Conservation (phyloP, 2,113 vertebrate genomes). For the Nycticebus coucang region DNA sequence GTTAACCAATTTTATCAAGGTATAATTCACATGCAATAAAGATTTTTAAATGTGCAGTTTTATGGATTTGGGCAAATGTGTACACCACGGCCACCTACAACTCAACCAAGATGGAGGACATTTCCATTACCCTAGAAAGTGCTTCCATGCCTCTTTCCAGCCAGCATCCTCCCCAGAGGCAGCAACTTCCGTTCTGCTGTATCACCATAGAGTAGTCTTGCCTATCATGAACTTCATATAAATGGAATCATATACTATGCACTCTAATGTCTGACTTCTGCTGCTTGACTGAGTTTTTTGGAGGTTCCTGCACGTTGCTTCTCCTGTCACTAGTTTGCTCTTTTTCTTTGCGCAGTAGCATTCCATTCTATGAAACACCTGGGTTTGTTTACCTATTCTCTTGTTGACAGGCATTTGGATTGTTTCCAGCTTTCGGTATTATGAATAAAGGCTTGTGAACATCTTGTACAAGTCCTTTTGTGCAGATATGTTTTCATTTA, state of each 20-base stretch:
- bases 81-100: not conserved
- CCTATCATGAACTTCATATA: not conserved
- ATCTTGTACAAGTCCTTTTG: not conserved
- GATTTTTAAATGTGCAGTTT: not conserved
- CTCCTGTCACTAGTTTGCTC: not conserved
- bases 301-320: not conserved
- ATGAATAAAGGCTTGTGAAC: not conserved
- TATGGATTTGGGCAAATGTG: not conserved
- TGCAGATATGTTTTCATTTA: not conserved
- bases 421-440: not conserved
- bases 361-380: rapidly evolving
- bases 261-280: not conserved
- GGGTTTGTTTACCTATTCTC: not conserved
- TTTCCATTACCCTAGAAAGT: not conserved
- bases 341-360: not conserved
- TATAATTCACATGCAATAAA: not conserved
- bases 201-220: not conserved
- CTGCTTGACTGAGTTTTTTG: not conserved
- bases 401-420: not conserved
- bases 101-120: not conserved
- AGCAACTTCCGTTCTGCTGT: not conserved
- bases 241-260: not conserved
- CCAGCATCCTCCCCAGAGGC: too few species aligned
- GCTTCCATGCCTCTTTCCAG: not conserved
- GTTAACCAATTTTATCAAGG: not conserved